Evolutionary conservation across 1,140 invertebrate genomes (phyloP).

Genomic region (Rhizoglyphus robini): DNA sequence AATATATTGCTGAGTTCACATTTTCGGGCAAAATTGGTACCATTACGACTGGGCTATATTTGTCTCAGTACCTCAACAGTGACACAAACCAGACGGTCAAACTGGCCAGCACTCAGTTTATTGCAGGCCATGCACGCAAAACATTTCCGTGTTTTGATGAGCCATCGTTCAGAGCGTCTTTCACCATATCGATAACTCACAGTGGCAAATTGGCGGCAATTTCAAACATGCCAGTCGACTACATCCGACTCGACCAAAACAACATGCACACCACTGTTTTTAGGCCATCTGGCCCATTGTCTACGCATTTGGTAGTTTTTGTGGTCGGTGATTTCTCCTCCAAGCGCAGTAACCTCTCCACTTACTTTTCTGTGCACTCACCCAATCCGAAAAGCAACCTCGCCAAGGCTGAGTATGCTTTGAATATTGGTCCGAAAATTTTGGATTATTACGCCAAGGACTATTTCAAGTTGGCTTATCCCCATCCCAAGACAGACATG

Average conservation of each 20-base stretch:
- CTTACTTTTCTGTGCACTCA: constrained; percentile 66
- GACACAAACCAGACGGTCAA: constrained; percentile 28
- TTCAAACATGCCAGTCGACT: constrained; percentile 33
- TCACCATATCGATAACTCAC: constrained; percentile 49
- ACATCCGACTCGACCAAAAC: neutral
- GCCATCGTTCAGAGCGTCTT: constrained; percentile 37
- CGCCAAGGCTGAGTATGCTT: constrained; percentile 77
- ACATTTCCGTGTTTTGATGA: constrained; percentile 47
- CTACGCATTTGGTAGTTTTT: constrained; percentile 81
- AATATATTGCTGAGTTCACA: constrained; percentile 53
- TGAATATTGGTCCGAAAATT: constrained; percentile 40
- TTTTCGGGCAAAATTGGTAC: constrained; percentile 63
- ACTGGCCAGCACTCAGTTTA: constrained; percentile 41
- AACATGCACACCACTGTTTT: constrained; percentile 50
- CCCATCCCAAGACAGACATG: constrained; percentile 26
- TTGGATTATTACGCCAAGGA: constrained; percentile 31
- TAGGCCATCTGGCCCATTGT: constrained; percentile 69
- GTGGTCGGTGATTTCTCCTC: constrained; percentile 87
- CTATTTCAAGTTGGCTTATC: constrained; percentile 18
- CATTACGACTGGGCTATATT: constrained; percentile 77
- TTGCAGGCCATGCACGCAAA: constrained; percentile 40
- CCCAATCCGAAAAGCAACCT: constrained; percentile 64
- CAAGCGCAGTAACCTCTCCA: constrained; percentile 65
- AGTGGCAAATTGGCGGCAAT: constrained; percentile 44
- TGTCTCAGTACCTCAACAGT: constrained; percentile 49